A percentile compares a stretch with the other conserved stretches of the same genome.
These are phyloP conservation scores for Zapus hudsonius DNA, from an alignment of 2,113 vertebrate species.

Conservation along the genomic window DNA sequence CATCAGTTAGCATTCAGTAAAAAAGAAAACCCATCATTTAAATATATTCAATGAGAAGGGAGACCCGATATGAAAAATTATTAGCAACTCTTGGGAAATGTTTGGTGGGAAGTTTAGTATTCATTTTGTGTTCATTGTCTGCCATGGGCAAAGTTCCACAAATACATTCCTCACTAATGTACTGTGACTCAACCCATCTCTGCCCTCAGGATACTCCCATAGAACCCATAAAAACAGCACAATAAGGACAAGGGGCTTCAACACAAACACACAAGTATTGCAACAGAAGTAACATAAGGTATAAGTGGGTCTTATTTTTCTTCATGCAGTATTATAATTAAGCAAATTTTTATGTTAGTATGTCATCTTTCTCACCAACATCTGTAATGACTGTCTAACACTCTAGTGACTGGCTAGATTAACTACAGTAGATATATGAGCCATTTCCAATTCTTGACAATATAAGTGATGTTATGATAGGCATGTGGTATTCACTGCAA, in stretches of 20 bases:
- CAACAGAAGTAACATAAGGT: not conserved
- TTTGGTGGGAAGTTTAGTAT: not conserved
- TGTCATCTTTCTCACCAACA: not conserved
- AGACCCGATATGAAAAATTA: not conserved
- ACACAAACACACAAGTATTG: not conserved
- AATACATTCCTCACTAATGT: not conserved
- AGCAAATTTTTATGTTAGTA: not conserved
- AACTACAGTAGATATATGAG: not conserved
- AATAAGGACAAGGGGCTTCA: conserved; percentile 3
- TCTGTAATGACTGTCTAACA: not conserved
- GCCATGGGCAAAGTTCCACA: not conserved
- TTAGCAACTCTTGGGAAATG: not conserved
- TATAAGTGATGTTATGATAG: not conserved
- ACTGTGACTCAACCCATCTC: not conserved
- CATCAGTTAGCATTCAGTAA: not conserved
- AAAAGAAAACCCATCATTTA: not conserved
- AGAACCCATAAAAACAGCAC: not conserved
- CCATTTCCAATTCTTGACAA: not conserved
- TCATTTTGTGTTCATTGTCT: not conserved
- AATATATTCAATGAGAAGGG: not conserved
- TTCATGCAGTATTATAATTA: not conserved
- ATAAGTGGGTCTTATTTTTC: not conserved
- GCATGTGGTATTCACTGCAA: not conserved
- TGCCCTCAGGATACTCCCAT: not conserved
- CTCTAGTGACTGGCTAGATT: not conserved